Percentiles rank a stretch among this genome's conserved stretches.
Evolutionary conservation across 2,888 invertebrate genomes (phyloP).

Genomic region (Spilarctia lutea): DNA sequence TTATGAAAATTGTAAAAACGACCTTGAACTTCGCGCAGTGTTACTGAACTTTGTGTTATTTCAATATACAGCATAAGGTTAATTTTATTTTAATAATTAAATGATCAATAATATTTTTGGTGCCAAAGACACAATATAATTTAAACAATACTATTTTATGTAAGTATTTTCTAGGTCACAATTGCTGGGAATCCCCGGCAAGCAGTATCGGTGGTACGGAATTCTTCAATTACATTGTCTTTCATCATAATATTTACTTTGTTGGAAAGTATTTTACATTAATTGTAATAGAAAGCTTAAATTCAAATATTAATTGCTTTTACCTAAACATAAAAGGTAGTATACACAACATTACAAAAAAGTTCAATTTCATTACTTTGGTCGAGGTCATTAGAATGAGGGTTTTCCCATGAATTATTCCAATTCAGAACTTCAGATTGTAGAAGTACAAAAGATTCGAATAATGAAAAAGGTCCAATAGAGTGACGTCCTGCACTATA

Average conservation of each 20-base stretch:
- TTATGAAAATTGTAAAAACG: neutral
- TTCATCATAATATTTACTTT: neutral
- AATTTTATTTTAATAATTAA: neutral
- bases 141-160: neutral
- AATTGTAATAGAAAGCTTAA: neutral
- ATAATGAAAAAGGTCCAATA: too few relatives aligned
- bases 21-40: neutral
- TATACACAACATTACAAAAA: neutral
- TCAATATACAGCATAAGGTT: neutral
- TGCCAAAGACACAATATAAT: neutral
- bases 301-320: neutral
- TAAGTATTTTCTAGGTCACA: conserved; percentile 1
- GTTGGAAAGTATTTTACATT: neutral
- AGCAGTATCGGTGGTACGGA: neutral
- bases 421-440: neutral
- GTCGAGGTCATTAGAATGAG: neutral
- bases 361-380: neutral
- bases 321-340: neutral
- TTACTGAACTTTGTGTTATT: neutral
- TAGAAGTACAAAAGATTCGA: neutral
- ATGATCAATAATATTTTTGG: neutral
- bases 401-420: neutral
- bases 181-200: conserved; percentile 3
- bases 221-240: neutral
- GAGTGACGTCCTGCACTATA: neutral